Evolutionary conservation across 2,888 invertebrate species (phyloP).

Genomic region (Drosophila greeni): DNA sequence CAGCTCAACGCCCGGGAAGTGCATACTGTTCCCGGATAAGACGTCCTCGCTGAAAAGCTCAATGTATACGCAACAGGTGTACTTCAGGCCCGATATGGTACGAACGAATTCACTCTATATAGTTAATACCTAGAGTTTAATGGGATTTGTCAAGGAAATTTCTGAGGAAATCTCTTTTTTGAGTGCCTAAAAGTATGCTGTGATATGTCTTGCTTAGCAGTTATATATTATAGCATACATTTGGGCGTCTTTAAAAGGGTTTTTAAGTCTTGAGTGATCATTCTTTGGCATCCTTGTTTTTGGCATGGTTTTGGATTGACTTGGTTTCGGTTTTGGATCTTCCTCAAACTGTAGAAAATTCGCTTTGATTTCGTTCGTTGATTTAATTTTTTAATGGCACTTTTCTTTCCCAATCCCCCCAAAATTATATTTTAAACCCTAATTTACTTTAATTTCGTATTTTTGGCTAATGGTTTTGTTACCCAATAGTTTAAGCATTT

Average conservation of each 20-base stretch:
- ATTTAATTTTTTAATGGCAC: constrained; percentile 9
- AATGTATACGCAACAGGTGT: constrained; percentile 72
- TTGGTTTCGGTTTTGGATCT: constrained; percentile 32
- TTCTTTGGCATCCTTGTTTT: constrained; percentile 2
- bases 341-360: constrained; percentile 13
- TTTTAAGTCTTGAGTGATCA: neutral
- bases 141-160: neutral
- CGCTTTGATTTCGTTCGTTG: constrained; percentile 23
- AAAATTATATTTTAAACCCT: constrained; percentile 13
- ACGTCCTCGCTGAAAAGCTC: constrained; percentile 73
- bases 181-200: neutral
- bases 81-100: constrained; percentile 76
- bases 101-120: constrained; percentile 52
- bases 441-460: constrained; percentile 27
- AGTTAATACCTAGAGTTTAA: constrained; percentile 33
- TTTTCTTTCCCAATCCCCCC: neutral
- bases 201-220: rapidly evolving
- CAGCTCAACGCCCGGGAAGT: constrained; percentile 66
- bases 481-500: constrained; percentile 27
- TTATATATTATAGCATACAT: neutral
- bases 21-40: constrained; percentile 72
- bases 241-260: neutral
- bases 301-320: constrained; percentile 64
- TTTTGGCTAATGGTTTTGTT: constrained; percentile 36
- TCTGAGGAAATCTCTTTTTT: neutral